These are phyloP conservation scores for Odontothrips loti DNA, from an alignment of 2,888 invertebrate genomes.

Conservation along the genomic window DNA sequence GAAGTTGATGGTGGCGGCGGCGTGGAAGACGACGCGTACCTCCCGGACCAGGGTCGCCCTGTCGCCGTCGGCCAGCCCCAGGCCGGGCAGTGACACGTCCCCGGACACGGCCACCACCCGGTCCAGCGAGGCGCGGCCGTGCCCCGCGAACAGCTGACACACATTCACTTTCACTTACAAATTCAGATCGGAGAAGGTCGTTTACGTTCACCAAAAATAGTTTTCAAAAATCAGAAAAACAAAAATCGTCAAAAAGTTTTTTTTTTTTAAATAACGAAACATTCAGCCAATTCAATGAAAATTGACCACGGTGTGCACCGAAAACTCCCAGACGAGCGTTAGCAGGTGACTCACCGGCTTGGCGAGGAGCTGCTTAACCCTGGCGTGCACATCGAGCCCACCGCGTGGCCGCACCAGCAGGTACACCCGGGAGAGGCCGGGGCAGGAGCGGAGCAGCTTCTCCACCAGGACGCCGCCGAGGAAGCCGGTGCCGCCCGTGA, in stretches of 20 bases:
- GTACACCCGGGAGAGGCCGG: not conserved
- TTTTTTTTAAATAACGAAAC: too few species aligned
- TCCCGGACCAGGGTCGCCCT: constrained; percentile 34
- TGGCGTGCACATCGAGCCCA: not conserved
- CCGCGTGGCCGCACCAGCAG: not conserved
- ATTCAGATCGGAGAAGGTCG: too few species aligned
- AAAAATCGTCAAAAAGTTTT: too few species aligned
- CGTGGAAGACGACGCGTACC: constrained; percentile 40
- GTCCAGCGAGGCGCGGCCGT: constrained; percentile 15
- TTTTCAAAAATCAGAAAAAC: too few species aligned
- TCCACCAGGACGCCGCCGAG: constrained; percentile 18
- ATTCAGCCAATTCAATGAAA: too few species aligned
- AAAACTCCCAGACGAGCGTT: too few species aligned
- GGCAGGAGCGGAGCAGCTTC: constrained; percentile 11
- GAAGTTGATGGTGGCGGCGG: constrained; percentile 41
- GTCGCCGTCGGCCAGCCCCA: constrained; percentile 35
- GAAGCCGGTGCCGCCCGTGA: constrained; percentile 7
- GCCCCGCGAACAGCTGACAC: constrained; percentile 31
- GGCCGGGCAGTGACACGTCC: constrained; percentile 33
- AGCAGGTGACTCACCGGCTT: not conserved
- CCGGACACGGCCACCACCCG: constrained; percentile 32
- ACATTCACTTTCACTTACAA: too few species aligned
- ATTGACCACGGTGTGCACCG: too few species aligned
- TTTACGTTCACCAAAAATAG: too few species aligned
- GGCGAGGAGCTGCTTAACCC: not conserved